phyloP scores from a whole-genome alignment of 2,888 invertebrate genomes.

The Tanypteryx hageni region DNA sequence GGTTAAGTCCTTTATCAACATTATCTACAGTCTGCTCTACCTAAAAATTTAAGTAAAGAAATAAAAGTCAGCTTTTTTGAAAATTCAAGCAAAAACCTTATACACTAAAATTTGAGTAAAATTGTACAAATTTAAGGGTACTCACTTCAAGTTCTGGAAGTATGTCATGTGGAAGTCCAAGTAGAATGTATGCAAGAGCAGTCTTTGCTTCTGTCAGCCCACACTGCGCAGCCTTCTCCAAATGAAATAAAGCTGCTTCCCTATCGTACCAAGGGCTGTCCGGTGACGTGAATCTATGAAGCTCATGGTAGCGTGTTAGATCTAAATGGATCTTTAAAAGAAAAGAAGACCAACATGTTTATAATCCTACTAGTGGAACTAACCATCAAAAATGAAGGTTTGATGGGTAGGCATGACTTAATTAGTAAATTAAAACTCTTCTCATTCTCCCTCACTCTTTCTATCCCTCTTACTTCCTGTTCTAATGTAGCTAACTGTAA shows the following conservation, averaged over 20 bases:
- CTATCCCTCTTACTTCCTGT: no score
- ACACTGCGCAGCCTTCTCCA: slow-evolving; percentile 77
- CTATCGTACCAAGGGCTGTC: slow-evolving; percentile 74
- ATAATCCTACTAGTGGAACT: neutral
- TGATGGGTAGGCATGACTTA: neutral
- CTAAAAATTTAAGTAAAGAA: slow-evolving; percentile 4
- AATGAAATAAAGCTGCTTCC: slow-evolving; percentile 77
- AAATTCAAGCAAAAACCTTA: no score
- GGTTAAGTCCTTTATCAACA: slow-evolving; percentile 72
- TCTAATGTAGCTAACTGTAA: no score
- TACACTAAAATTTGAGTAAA: no score
- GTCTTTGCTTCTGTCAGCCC: slow-evolving; percentile 77
- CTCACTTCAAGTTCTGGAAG: slow-evolving; percentile 74
- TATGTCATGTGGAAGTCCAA: slow-evolving; percentile 76
- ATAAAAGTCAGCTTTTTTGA: neutral
- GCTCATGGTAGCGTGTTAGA: slow-evolving; percentile 77
- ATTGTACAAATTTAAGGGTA: neutral
- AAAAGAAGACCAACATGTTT: neutral
- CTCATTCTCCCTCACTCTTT: no score
- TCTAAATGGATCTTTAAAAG: slow-evolving; percentile 76
- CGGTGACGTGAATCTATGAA: slow-evolving; percentile 74
- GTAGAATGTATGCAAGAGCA: slow-evolving; percentile 75
- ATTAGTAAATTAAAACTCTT: no score
- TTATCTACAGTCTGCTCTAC: slow-evolving; percentile 70
- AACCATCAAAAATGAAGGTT: neutral